Base-by-base conservation (phyloP, 2,888 invertebrate species). In the Scaptomyza cyrtandrae region DNA sequence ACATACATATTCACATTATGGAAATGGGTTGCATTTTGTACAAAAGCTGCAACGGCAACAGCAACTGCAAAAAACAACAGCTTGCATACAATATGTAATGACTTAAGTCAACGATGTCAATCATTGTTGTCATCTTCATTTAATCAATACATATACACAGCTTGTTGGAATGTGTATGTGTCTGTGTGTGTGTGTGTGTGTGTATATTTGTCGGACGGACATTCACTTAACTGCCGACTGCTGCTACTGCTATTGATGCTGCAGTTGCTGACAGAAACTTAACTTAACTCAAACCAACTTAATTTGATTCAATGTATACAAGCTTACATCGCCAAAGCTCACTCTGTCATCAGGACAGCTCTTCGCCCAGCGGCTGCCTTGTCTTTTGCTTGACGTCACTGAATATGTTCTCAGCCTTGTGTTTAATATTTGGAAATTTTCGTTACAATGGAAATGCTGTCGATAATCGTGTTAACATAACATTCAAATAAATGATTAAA, bases 81-180 rank as follows among this genome's bases (percentile, higher is more conserved):
- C 73, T 81, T 71, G 78, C 75, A 60, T 67, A 67, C 83, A 77
- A 80, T 75, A 77, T 84, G 84, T 84, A 84, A 84, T 81, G 78
- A 80, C 73, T 81, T 83, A 73, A 82, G 81, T 81, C 83, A 81
- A 83, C 80, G 80, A 76, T 70, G 69, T 76, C 86, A 75, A 81
- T 85, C 79, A 77, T 80, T 82, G 80, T 76, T 80, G 74, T 74
- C 79, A 79, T 82, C 82, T 79, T 79, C 84, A 84, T 84, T 79
- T 77, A 79, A 82, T 81, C 79, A 84, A 79, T 83, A 75, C 53
- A 62, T 62, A 63, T 56, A 56, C 37, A 53, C 35, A 43, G n/a
- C 29, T 7, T 29, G n/a, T n/a, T n/a, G n/a, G n/a, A n/a, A n/a
- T n/a, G 27, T 19, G 6, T 6, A 29, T 2, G 6, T 29, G 27